Evolutionary conservation across 2,113 vertebrate species (phyloP), one percentile per base, ranked within the genome.

Genomic region (Bubo blakistoni): DNA sequence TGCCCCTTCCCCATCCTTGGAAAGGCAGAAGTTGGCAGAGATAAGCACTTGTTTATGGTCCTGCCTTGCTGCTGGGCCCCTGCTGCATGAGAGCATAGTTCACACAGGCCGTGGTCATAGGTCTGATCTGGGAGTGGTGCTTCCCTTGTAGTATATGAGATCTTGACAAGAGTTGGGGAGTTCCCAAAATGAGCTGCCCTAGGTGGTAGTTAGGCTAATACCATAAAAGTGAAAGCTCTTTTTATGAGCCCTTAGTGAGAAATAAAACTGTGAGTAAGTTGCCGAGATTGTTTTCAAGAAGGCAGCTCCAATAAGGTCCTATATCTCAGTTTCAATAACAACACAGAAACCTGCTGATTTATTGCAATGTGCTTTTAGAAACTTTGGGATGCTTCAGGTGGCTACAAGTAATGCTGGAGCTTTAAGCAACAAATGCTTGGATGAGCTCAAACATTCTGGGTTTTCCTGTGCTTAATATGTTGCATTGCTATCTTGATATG

Each of bases 401-500:
- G 96, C 89, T 94, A 73, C 89, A 94, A 97, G 81, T 86, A 96
- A 88, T 30, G 62, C 88, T 97, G 96, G 79, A 96, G 96, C 94
- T 97, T 97, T 93, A 96, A 98, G 95, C 59, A 97, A 96, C 94
- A 98, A 98, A 98, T 89, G 90, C 85, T 97, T 97, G 96, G 97
- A 98, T 96, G 97, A 98, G 94, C 93, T 97, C 93, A 95, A 98
- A 90, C 97, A 97, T 98, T 98, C 97, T 29, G 58, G 92, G 92
- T 96, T 98, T 98, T 98, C 97, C 97, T 98, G 97, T 95, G 90
- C 94, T 98, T 98, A 98, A 98, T 98, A 98, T 96, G 97, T 98
- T 98, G 98, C 98, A 98, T 98, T 98, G 96, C 96, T 98, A 97
- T 98, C 97, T 98, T 98, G 97, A 97, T 98, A 98, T 97, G 98